A percentile compares a stretch with the other conserved stretches of the same genome.
These are phyloP conservation scores for Liasis olivaceus DNA, from an alignment of 2,797 vertebrate species.

Conservation along the genomic window DNA sequence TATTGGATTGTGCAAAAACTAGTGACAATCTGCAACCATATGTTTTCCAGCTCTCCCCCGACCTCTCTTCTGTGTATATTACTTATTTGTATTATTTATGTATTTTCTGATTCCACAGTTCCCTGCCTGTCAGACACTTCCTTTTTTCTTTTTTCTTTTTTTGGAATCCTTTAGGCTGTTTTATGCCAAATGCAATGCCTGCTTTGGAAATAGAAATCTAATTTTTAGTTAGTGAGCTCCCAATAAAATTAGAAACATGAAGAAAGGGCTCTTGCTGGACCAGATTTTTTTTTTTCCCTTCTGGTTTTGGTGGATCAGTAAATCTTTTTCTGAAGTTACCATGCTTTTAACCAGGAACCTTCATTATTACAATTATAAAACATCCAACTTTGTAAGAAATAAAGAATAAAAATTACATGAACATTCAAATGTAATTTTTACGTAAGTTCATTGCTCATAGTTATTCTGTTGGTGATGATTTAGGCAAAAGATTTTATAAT, in stretches of 20 bases:
- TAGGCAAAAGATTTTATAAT: no score
- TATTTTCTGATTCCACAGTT: background rate
- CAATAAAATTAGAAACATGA: background rate
- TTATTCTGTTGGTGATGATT: no score
- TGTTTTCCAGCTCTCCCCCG: background rate
- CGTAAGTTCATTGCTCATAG: no score
- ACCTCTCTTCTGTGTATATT: background rate
- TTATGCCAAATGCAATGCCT: background rate
- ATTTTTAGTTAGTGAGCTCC: conserved; percentile 13
- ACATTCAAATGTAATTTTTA: no score
- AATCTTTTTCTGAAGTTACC: background rate
- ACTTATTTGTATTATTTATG: conserved; percentile 1
- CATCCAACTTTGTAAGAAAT: no score
- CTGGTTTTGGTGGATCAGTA: background rate
- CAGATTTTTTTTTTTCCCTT: background rate
- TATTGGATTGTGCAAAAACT: background rate
- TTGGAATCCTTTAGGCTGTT: background rate
- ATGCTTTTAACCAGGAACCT: background rate
- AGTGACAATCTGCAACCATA: background rate
- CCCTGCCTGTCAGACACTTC: background rate
- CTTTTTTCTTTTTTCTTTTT: background rate
- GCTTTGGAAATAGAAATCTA: background rate
- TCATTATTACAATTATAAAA: background rate
- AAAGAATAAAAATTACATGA: background rate
- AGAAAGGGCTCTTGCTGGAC: background rate